Percentiles rank a stretch among this genome's conserved stretches.
Evolutionary conservation across 2,888 invertebrate genomes (phyloP).

Genomic region (Meliscaeva auricollis): DNA sequence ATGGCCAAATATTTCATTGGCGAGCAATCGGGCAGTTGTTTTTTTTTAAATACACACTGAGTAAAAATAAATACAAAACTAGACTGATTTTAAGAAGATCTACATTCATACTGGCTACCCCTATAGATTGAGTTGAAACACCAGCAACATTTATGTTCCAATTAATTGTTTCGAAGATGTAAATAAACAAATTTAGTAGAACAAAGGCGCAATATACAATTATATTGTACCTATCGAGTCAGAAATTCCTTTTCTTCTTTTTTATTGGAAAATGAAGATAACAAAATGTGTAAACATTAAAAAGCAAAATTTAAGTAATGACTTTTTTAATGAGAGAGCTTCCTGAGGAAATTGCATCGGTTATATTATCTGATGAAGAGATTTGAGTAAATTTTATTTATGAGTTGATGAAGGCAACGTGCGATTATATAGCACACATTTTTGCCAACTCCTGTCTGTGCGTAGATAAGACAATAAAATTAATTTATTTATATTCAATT

Average conservation of each 20-base stretch:
- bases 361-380: slow-evolving; percentile 26
- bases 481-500: slow-evolving; percentile 63
- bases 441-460: slow-evolving; percentile 42
- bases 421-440: slow-evolving; percentile 42
- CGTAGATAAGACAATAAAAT: slow-evolving; percentile 64
- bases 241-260: neutral
- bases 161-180: slow-evolving; percentile 55
- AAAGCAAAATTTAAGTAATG: neutral
- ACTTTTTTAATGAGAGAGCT: slow-evolving; percentile 41
- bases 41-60: slow-evolving; percentile 32
- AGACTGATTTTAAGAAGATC: slow-evolving; percentile 2
- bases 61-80: slow-evolving; percentile 47
- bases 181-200: slow-evolving; percentile 60
- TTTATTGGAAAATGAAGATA: slow-evolving; percentile 33
- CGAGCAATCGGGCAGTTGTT: slow-evolving; percentile 15
- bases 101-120: no score
- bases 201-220: slow-evolving; percentile 4
- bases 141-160: slow-evolving; percentile 50
- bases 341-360: slow-evolving; percentile 32
- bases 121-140: neutral
- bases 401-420: slow-evolving; percentile 52
- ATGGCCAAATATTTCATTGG: slow-evolving; percentile 55
- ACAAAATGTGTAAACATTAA: slow-evolving; percentile 21
- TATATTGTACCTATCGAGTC: neutral
- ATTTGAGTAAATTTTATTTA: slow-evolving; percentile 52